phyloP scores from a whole-genome alignment of 2,797 vertebrate genomes.

The Rhinoraja longicauda region DNA sequence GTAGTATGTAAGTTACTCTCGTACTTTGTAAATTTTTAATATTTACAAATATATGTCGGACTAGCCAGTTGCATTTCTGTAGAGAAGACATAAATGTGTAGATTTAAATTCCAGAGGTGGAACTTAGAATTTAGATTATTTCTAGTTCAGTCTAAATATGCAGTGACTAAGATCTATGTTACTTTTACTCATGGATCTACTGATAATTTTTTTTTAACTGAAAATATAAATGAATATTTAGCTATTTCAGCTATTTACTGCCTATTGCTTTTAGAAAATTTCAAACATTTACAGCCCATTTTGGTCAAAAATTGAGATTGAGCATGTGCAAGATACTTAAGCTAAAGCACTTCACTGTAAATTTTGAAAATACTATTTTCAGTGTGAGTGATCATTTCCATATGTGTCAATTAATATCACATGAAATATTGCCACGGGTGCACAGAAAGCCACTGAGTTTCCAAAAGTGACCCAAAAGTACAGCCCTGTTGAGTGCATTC shows the following conservation, averaged over 20 bases:
- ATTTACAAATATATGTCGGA: background rate
- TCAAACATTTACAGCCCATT: background rate
- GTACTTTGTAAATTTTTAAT: background rate
- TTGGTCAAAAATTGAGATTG: background rate
- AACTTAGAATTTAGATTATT: background rate
- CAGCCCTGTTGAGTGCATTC: constrained; percentile 22
- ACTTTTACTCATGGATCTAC: background rate
- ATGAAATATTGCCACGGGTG: background rate
- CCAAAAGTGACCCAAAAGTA: background rate
- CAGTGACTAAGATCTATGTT: background rate
- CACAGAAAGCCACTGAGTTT: background rate
- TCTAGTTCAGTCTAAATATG: background rate
- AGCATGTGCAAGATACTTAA: constrained; percentile 10
- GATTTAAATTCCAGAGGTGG: background rate
- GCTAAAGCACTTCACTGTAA: background rate
- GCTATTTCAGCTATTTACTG: constrained; percentile 6
- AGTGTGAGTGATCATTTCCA: background rate
- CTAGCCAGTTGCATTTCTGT: background rate
- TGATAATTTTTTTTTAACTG: background rate
- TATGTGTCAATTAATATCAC: background rate
- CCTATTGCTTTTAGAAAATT: constrained; percentile 12
- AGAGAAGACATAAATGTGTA: background rate
- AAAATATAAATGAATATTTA: background rate
- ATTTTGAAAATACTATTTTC: background rate
- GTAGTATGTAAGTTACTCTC: background rate